These are phyloP conservation scores for Circaetus cinerascens DNA, from an alignment of 2,113 vertebrate genomes.

Conservation along the genomic window DNA sequence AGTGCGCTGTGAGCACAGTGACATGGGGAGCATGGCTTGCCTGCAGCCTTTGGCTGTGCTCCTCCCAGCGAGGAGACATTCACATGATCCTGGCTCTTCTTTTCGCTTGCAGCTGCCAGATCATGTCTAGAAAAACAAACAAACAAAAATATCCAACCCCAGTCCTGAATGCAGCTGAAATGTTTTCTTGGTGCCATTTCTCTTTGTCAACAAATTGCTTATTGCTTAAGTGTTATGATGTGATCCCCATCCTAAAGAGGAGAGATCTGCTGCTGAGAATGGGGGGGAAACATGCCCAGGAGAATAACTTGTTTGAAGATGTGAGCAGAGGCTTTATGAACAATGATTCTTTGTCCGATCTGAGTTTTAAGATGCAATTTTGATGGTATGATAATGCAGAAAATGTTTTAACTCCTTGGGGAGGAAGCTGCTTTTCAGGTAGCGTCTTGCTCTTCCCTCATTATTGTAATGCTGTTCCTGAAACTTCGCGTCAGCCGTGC, in stretches of 20 bases:
- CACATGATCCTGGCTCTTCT: conserved; percentile 1
- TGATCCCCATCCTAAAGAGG: background rate
- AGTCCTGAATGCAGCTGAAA: conserved; percentile 2
- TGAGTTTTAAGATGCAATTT: background rate
- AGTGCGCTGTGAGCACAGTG: background rate
- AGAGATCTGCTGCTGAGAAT: background rate
- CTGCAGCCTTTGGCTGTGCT: background rate
- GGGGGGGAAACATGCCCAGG: background rate
- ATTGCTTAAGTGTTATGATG: background rate
- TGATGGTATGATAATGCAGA: conserved; percentile 14
- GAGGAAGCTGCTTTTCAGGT: conserved; percentile 46
- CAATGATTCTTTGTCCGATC: background rate
- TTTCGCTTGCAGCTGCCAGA: conserved; percentile 36
- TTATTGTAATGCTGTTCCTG: conserved; percentile 15
- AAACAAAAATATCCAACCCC: background rate
- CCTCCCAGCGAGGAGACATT: background rate
- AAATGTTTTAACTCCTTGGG: conserved; percentile 25
- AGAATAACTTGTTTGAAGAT: background rate
- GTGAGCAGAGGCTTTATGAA: background rate
- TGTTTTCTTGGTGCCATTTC: conserved; percentile 33
- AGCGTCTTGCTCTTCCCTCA: background rate
- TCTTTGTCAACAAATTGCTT: conserved; percentile 38
- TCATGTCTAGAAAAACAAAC: conserved; percentile 27
- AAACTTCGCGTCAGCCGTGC: background rate
- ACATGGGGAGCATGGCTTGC: conserved; percentile 32